A percentile compares a stretch with the other conserved stretches of the same genome.
Conservation (phyloP, 2,797 vertebrate species). For the Alfaro cultratus region DNA sequence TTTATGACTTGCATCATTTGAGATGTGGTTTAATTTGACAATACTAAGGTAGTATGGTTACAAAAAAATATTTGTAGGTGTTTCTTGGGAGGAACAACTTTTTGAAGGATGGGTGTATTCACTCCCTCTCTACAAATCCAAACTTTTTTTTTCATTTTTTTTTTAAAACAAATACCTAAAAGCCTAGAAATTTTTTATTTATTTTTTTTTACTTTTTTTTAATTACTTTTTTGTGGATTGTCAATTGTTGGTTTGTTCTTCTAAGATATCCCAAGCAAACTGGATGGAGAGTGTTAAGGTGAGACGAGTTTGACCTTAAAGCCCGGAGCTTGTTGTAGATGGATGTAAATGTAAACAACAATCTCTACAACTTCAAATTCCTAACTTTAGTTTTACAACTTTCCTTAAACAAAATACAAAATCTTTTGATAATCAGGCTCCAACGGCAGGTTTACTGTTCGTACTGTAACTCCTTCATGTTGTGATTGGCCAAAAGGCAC, state of each 20-base stretch:
- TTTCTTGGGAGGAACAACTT: too few species aligned
- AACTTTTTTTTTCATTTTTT: too few species aligned
- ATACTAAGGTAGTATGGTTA: too few species aligned
- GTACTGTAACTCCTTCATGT: constrained; percentile 38
- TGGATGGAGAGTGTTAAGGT: neutral
- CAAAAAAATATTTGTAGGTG: too few species aligned
- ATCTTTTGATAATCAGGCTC: neutral
- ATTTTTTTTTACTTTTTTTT: neutral
- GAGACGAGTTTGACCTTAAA: too few species aligned
- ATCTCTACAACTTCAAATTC: neutral
- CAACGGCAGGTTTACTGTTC: constrained; percentile 22
- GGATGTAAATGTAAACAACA: neutral
- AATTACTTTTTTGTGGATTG: neutral
- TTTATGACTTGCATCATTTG: too few species aligned
- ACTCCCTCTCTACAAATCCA: too few species aligned
- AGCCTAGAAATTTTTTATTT: too few species aligned
- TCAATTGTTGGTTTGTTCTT: neutral
- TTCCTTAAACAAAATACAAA: neutral
- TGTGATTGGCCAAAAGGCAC: constrained; percentile 33
- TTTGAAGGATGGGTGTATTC: too few species aligned
- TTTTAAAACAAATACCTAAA: too few species aligned
- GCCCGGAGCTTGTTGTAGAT: too few species aligned
- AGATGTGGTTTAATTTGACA: too few species aligned
- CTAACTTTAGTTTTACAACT: neutral
- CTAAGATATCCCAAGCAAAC: neutral